Conservation (phyloP, 1,140 invertebrate genomes). For the Zaprionus lachaisei region DNA sequence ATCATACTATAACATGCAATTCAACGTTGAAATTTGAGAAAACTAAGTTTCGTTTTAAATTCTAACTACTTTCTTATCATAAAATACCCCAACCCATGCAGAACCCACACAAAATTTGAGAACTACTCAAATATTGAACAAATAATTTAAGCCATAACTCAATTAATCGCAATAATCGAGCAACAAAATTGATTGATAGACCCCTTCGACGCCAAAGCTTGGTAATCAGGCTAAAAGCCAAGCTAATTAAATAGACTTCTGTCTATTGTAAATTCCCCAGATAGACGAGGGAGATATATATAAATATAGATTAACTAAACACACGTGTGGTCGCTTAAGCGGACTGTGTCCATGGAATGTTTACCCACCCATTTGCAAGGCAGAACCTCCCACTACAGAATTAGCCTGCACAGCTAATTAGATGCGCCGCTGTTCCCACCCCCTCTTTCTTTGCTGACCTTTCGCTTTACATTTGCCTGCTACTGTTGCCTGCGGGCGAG, state of each 20-base stretch:
- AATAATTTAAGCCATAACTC: constrained; percentile 5
- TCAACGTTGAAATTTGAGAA: not conserved
- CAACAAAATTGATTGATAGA: constrained; percentile 7
- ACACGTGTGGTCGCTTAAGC: constrained; percentile 5
- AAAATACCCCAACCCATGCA: not conserved
- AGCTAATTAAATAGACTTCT: constrained; percentile 37
- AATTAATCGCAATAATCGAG: constrained; percentile 1
- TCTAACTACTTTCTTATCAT: not conserved
- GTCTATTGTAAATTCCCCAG: constrained; percentile 35
- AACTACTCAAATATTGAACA: not conserved
- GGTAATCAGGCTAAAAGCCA: constrained; percentile 39
- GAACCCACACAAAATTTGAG: not conserved
- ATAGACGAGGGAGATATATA: not conserved
- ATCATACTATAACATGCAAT: too few relatives aligned
- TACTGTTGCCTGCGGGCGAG: not conserved
- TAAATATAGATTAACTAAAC: not conserved
- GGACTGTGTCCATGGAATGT: constrained; percentile 34
- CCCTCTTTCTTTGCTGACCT: constrained; percentile 14
- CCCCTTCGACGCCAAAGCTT: not conserved
- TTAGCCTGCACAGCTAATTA: constrained; percentile 63
- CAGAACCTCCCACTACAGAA: not conserved
- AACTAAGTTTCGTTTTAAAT: not conserved
- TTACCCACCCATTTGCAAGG: constrained; percentile 70
- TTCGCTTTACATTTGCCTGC: constrained; percentile 9
- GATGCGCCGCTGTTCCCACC: constrained; percentile 14